A percentile compares a stretch with the other conserved stretches of the same genome.
Evolutionary conservation across 2,888 invertebrate genomes (phyloP).

Genomic region (Euplagia quadripunctaria): DNA sequence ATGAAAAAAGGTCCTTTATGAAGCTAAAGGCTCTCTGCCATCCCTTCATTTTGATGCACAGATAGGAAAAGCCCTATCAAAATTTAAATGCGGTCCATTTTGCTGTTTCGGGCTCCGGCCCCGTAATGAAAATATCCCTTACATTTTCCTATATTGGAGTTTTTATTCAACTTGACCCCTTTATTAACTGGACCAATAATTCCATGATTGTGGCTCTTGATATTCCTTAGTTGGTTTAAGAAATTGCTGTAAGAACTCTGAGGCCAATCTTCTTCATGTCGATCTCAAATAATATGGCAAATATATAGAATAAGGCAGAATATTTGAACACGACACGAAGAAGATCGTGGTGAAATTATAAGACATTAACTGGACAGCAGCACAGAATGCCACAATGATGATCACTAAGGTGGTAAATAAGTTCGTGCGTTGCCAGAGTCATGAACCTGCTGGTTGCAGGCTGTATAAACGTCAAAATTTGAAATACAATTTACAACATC

Average conservation of each 20-base stretch:
- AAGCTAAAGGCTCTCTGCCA: constrained; percentile 58
- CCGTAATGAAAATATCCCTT: constrained; percentile 66
- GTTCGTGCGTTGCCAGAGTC: background rate
- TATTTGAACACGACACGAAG: no score
- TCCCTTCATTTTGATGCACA: constrained; percentile 65
- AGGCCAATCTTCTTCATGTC: background rate
- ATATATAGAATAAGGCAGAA: no score
- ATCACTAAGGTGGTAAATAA: background rate
- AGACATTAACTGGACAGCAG: background rate
- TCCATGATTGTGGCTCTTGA: constrained; percentile 40
- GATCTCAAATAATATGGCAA: background rate
- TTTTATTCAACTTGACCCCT: constrained; percentile 52
- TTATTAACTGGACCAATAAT: constrained; percentile 54
- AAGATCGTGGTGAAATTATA: background rate
- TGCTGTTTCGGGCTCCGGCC: constrained; percentile 55
- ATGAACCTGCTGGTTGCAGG: no score
- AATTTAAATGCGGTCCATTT: constrained; percentile 71
- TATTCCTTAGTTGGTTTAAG: constrained; percentile 26
- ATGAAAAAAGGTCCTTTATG: constrained; percentile 61
- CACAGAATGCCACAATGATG: background rate
- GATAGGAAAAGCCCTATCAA: constrained; percentile 66
- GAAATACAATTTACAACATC: no score
- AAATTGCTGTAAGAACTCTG: background rate
- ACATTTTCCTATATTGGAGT: constrained; percentile 57
- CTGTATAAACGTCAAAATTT: no score